A percentile compares a stretch with the other conserved stretches of the same genome.
These are phyloP conservation scores for Euwallacea fornicatus DNA, from an alignment of 1,140 invertebrate genomes.

Conservation along the genomic window DNA sequence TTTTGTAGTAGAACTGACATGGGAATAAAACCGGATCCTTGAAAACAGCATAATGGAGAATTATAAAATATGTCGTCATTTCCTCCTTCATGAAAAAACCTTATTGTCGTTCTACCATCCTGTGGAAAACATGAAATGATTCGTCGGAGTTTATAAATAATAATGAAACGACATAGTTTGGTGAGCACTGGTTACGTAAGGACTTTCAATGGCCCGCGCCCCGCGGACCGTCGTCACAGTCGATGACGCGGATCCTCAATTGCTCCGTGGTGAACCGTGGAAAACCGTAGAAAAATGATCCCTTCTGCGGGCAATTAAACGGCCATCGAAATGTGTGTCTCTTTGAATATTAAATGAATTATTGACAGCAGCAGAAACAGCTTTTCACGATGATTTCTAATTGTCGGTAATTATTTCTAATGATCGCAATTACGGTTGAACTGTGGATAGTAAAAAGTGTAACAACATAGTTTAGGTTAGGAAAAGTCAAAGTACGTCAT, in stretches of 20 bases:
- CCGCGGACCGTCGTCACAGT: too few relatives aligned
- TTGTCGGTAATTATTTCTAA: not conserved
- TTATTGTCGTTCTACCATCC: conserved; percentile 11
- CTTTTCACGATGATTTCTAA: not conserved
- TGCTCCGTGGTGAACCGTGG: too few relatives aligned
- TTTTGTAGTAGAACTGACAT: not conserved
- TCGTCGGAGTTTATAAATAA: not conserved
- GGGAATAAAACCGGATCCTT: conserved; percentile 2
- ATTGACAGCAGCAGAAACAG: too few relatives aligned
- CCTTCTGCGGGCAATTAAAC: too few relatives aligned
- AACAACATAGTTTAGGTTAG: conserved; percentile 4
- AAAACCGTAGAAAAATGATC: too few relatives aligned
- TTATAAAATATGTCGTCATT: conserved; percentile 10
- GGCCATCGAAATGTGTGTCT: too few relatives aligned
- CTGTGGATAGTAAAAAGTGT: conserved; percentile 1
- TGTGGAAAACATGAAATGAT: conserved; percentile 15
- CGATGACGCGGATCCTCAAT: too few relatives aligned
- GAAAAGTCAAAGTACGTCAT: conserved; percentile 3
- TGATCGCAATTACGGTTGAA: not conserved
- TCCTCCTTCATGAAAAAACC: conserved; percentile 13
- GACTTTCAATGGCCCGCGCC: too few relatives aligned
- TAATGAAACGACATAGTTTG: conserved; percentile 13
- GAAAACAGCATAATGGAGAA: not conserved
- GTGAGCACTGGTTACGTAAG: not conserved
- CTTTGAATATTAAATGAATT: too few relatives aligned